phyloP scores from a whole-genome alignment of 1,140 invertebrate genomes.

The Drosophila virilis region DNA sequence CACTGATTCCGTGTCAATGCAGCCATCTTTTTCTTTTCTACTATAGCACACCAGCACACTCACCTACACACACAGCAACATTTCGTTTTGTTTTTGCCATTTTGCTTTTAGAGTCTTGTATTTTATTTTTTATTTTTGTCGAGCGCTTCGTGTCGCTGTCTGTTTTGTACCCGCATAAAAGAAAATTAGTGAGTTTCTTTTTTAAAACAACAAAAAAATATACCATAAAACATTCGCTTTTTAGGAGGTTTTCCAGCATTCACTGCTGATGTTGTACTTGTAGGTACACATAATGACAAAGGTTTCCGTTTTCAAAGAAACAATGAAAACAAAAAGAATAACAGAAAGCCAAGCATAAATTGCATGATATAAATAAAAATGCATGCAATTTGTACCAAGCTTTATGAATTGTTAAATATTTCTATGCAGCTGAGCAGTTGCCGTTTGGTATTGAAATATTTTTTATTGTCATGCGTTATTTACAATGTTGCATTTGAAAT shows the following conservation, averaged over 20 bases:
- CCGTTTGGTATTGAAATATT: conserved; percentile 5
- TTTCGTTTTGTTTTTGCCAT: conserved; percentile 55
- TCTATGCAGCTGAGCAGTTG: conserved; percentile 9
- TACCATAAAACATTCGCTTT: conserved; percentile 62
- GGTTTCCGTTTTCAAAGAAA: conserved; percentile 57
- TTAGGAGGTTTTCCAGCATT: conserved; percentile 11
- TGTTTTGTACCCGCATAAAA: conserved; percentile 70
- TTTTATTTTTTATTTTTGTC: conserved; percentile 42
- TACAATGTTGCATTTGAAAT: neutral
- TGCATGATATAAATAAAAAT: conserved; percentile 66
- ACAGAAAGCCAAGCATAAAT: conserved; percentile 61
- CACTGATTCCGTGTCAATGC: conserved; percentile 76
- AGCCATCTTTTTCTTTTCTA: conserved; percentile 81
- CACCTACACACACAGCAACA: conserved; percentile 29
- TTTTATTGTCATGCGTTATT: neutral
- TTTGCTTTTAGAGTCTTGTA: conserved; percentile 48
- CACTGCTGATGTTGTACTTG: conserved; percentile 43
- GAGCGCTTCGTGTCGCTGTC: conserved; percentile 67
- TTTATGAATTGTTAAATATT: neutral
- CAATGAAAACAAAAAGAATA: conserved; percentile 16
- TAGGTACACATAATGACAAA: conserved; percentile 70
- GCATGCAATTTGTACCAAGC: conserved; percentile 35
- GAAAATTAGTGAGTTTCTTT: conserved; percentile 74
- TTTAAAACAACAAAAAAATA: conserved; percentile 4
- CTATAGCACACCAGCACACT: conserved; percentile 48